Conservation (phyloP, 2,113 vertebrate genomes). For the Otus sunia region DNA sequence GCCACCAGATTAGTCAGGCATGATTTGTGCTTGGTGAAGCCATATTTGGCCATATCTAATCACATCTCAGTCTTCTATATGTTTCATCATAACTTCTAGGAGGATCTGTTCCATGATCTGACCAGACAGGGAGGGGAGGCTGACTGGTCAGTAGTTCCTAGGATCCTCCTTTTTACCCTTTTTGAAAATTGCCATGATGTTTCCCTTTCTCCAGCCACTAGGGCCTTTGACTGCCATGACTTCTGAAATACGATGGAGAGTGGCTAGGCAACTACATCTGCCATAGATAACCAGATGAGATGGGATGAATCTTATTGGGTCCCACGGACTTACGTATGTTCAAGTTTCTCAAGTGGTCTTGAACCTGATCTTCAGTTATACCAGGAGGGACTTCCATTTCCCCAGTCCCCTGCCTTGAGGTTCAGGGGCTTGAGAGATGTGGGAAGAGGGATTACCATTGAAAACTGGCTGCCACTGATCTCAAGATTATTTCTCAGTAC, state of each 20-base stretch:
- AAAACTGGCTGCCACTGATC: neutral
- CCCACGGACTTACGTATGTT: neutral
- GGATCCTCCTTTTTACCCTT: neutral
- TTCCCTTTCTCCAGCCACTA: neutral
- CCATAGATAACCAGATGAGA: neutral
- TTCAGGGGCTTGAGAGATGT: neutral
- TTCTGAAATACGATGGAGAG: neutral
- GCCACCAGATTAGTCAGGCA: neutral
- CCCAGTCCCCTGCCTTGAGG: neutral
- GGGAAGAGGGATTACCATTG: neutral
- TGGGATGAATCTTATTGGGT: neutral
- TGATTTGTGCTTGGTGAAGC: neutral
- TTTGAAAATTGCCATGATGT: neutral
- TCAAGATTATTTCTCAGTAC: neutral
- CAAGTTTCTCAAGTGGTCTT: neutral
- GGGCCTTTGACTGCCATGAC: neutral
- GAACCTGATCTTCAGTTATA: neutral
- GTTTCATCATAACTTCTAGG: neutral
- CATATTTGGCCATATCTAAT: neutral
- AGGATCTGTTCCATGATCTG: neutral
- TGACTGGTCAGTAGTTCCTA: neutral
- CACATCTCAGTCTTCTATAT: neutral
- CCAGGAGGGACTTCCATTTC: neutral
- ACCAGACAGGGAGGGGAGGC: neutral
- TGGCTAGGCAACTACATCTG: neutral